Evolutionary conservation across 92 coral and sea anemone genomes (phyloP).

Genomic region (Isaurus tuberculatus): DNA sequence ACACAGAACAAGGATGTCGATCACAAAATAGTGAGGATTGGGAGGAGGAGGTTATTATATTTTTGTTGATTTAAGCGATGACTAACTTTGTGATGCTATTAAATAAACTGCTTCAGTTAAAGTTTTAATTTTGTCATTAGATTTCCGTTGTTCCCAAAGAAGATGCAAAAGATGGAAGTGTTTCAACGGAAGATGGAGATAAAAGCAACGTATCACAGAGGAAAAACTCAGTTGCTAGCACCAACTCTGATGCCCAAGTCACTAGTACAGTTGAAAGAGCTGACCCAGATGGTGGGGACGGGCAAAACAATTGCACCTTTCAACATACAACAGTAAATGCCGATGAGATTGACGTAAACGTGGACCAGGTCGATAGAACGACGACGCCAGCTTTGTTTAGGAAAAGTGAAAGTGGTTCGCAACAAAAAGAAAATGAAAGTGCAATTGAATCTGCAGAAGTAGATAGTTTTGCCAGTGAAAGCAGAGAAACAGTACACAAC

Average conservation of each 20-base stretch:
- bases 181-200: neutral
- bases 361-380: neutral
- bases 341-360: neutral
- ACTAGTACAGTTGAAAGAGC: neutral
- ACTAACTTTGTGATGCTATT: neutral
- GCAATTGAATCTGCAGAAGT: neutral
- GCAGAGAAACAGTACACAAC: neutral
- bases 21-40: slow-evolving; percentile 49
- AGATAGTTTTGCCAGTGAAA: neutral
- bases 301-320: neutral
- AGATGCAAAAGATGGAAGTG: neutral
- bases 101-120: neutral
- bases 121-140: neutral
- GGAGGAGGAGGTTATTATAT: slow-evolving; percentile 58
- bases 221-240: neutral
- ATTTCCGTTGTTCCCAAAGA: neutral
- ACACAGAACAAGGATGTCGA: neutral
- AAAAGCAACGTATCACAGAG: neutral
- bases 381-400: neutral
- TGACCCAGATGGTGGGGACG: slow-evolving; percentile 25
- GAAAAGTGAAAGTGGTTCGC: neutral
- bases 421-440: neutral
- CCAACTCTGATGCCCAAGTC: neutral
- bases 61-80: neutral
- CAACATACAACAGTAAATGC: neutral